These are phyloP conservation scores for Gisinianus flammeolus DNA, from an alignment of 2,888 invertebrate genomes.

Conservation along the genomic window DNA sequence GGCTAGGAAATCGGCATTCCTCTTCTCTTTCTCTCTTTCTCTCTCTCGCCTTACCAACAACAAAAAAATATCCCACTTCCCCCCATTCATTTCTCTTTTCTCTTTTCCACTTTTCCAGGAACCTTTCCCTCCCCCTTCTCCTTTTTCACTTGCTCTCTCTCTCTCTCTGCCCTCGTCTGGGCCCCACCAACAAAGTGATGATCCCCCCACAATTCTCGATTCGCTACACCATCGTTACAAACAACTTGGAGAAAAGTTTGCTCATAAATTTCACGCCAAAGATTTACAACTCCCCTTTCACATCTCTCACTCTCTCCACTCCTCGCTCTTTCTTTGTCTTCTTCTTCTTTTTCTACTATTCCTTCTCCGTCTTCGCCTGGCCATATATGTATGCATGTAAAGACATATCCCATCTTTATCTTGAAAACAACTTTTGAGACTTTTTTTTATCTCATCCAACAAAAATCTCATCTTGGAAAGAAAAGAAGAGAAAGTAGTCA, in stretches of 20 bases:
- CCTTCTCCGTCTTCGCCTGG: background rate
- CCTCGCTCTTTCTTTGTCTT: slow-evolving; percentile 26
- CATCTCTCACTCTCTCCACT: slow-evolving; percentile 37
- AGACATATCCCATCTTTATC: background rate
- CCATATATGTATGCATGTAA: background rate
- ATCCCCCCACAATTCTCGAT: slow-evolving; percentile 32
- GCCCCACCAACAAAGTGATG: background rate
- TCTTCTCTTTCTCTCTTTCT: slow-evolving; percentile 16
- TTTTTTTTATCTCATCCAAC: background rate
- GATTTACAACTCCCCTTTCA: slow-evolving; percentile 47
- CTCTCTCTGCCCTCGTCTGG: background rate
- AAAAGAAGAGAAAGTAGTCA: background rate
- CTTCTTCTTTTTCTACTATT: slow-evolving; percentile 14
- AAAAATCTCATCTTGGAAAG: background rate
- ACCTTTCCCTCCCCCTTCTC: slow-evolving; percentile 22
- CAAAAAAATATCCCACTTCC: slow-evolving; percentile 21
- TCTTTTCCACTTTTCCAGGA: background rate
- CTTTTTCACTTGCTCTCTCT: slow-evolving; percentile 6
- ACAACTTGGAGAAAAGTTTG: slow-evolving; percentile 51
- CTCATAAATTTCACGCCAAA: slow-evolving; percentile 54
- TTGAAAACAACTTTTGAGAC: background rate
- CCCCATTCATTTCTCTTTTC: no score
- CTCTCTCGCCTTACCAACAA: slow-evolving; percentile 30
- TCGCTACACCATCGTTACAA: slow-evolving; percentile 47
- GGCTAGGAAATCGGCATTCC: slow-evolving; percentile 47